Evolutionary conservation across 2,888 invertebrate genomes (phyloP), one percentile per base, ranked within the genome.

Genomic region (Tineola bisselliella): DNA sequence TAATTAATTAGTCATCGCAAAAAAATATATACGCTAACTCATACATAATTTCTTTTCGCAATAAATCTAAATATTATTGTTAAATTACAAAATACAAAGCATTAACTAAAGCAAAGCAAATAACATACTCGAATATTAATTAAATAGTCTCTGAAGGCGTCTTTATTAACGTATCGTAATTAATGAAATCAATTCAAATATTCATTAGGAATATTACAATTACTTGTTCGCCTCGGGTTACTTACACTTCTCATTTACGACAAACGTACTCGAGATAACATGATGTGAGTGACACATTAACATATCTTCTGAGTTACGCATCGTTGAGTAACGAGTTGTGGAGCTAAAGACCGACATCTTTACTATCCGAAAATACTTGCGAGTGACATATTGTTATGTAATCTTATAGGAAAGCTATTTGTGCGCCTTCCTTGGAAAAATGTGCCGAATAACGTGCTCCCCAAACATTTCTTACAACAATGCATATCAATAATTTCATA

Each of bases 231-330:
- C 18, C 18, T 48, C 48, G 48, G 17, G 18, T 48, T 48, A 48
- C 48, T 4, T 48, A 13, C n/a, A 44, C 44, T n/a, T 44, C 15
- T 44, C 44, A n/a, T 10, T 48, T 18, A 48, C 48, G 48, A 18
- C 18, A 18, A 65, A 63, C 63, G 44, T 63, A 63, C 63, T 62
- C 19, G 52, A 65, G 68, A 68, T 66, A 67, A 63, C 62, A 52
- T 33, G 58, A 48, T 17, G 61, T 65, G 66, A 66, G 65, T 65
- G 65, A 62, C 65, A 64, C 63, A 66, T 67, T 67, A 68, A 68
- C 67, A 66, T 69, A 66, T 66, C 64, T 66, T 60, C 60, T 44
- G 62, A 18, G 59, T 62, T 59, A 62, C 59, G 54, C 59, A 62
- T 62, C 59, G 33, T 33, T 54, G 48, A 44, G 59, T 25, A 25